Base-by-base conservation (phyloP, 2,113 vertebrate genomes). In the Falcunculus frontatus region DNA sequence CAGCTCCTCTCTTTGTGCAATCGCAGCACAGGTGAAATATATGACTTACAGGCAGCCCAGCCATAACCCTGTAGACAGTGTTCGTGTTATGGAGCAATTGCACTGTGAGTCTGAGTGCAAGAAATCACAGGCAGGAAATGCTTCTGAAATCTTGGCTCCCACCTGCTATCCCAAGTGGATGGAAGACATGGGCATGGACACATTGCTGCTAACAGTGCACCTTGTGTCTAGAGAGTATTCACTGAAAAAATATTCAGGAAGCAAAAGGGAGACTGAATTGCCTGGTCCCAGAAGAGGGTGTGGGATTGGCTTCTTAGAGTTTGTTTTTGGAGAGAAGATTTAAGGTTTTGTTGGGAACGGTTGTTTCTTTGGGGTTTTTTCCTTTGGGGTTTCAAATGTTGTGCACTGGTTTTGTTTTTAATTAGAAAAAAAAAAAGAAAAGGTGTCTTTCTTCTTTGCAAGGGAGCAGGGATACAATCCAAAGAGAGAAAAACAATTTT, bases 141-240 rank as follows among this genome's bases (percentile, higher is more conserved):
- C 15, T 85, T 59, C 74, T 55, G 56, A 84, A 70, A 62, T 32
- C 37, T 29, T 3, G 0, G 14, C 1, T 2, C 39, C 17, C 41
- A 22, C 4, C 4, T 1, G 1, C 19, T 55, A 3, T 41, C 18
- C 30, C 5, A 3, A 14, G 9, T 7, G 16, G 15, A 30, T 44
- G n/a, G 70, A 84, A n/a, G 18, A 22, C 10, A 37, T 12, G 35
- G 29, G 6, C 13, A 32, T 17, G 27, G 35, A 64, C 12, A 23
- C 10, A 25, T 32, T 81, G 23, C 41, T 69, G 15, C 10, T 20
- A 52, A 65, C 35, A 55, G 13, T 5, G 22, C 20, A 47, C 18
- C 16, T 69, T 33, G 3, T 60, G 7, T 16, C 17, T 46, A 55
- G 37, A 52, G 11, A 59, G 9, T 23, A 69, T n/a, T 65, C 23